Base-by-base conservation (phyloP, 2,888 invertebrate species). In the Ephialtes manifestator region DNA sequence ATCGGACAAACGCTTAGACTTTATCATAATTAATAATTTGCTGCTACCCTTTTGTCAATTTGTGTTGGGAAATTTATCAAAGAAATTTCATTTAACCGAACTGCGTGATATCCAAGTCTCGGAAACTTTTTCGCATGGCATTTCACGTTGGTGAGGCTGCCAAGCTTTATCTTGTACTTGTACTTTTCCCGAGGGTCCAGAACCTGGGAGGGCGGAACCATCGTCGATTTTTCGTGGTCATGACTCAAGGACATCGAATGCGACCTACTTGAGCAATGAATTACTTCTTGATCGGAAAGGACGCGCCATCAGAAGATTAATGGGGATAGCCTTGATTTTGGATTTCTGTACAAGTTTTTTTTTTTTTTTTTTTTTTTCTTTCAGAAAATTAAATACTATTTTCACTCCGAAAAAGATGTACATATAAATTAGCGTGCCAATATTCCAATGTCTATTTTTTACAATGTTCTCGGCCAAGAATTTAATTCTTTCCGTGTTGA, bases 171-270 rank as follows among this genome's bases (percentile, higher is more conserved):
- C 79, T 39, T 71, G 24, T 46, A 55, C 18, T 74, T 81, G 35
- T 31, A 31, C 35, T 31, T n/a, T 10, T 84, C 46, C 76, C 84
- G 10, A 60, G 74, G 60, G 71, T 67, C 20, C 80, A n/a, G 15
- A n/a, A 10, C 18, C 51, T 11, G 43, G 39, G 46, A 81, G 55
- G 48, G 15, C 28, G 72, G 35, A 31, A 51, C 24, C 28, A 39
- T 31, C 53, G 24, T 31, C 39, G 31, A 24, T 74, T 63, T 81
- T 84, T 84, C 77, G 74, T 74, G 84, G 81, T 70, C 78, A 81
- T 81, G 35, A 72, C 58, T 81, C 81, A 77, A 84, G 81, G 75
- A 46, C 65, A 58, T 48, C 60, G 24, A 15, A n/a, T 31, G 20
- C 7, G 63, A 58, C 60, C 77, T 46, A 46, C 13, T 51, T 48